Percentiles rank a stretch among this genome's conserved stretches.
Conservation (phyloP, 2,888 invertebrate genomes). For the Chrysodeixis includens region DNA sequence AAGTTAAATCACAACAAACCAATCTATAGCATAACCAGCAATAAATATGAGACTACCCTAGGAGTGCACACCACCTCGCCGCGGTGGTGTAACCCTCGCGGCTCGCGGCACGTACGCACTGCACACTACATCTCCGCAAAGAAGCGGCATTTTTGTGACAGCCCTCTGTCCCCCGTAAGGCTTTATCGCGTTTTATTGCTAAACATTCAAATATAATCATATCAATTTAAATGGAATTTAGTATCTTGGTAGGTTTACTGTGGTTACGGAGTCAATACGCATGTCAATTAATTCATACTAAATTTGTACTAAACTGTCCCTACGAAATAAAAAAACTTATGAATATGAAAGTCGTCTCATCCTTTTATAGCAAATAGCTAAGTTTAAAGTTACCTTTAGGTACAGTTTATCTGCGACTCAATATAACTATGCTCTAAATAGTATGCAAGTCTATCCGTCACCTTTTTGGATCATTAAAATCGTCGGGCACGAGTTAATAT, state of each 20-base stretch:
- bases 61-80: not conserved
- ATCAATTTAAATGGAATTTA: constrained; percentile 39
- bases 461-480: constrained; percentile 3
- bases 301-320: too few relatives aligned
- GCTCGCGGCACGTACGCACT: constrained; percentile 73
- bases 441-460: not conserved
- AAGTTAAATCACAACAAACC: not conserved
- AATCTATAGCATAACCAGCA: not conserved
- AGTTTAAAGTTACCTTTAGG: too few relatives aligned
- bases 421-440: not conserved
- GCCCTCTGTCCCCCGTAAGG: constrained; percentile 61
- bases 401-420: too few relatives aligned
- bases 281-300: too few relatives aligned
- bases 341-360: too few relatives aligned
- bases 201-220: constrained; percentile 48
- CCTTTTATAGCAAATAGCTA: too few relatives aligned
- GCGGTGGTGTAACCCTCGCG: constrained; percentile 14
- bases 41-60: not conserved
- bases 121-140: constrained; percentile 85
- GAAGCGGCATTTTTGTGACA: constrained; percentile 86
- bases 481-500: not conserved
- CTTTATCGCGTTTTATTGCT: constrained; percentile 64
- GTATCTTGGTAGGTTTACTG: constrained; percentile 15
- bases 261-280: constrained; percentile 12
- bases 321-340: too few relatives aligned